These are phyloP conservation scores for Jaculus jaculus DNA, from an alignment of 2,113 vertebrate species.

Conservation along the genomic window DNA sequence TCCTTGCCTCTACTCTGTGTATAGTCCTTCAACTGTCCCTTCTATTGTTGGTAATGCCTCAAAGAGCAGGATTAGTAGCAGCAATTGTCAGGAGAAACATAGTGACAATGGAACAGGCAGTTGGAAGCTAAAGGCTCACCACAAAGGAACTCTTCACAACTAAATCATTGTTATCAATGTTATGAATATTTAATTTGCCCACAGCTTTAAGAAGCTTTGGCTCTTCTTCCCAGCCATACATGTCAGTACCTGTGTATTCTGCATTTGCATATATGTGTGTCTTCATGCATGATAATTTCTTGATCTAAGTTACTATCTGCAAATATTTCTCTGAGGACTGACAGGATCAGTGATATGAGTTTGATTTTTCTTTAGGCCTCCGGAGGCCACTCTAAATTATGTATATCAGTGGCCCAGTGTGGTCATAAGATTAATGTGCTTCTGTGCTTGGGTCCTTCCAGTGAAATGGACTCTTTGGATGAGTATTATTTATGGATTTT, in stretches of 20 bases:
- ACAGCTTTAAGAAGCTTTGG: neutral
- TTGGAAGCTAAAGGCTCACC: neutral
- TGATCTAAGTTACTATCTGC: neutral
- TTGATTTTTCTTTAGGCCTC: conserved; percentile 24
- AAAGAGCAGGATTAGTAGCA: neutral
- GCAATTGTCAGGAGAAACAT: conserved; percentile 2
- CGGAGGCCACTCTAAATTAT: conserved; percentile 19
- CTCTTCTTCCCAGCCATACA: neutral
- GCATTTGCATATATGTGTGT: neutral
- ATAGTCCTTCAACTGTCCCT: neutral
- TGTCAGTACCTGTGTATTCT: neutral
- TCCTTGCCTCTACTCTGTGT: neutral
- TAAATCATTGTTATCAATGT: neutral
- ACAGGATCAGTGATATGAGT: neutral
- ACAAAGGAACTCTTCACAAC: neutral
- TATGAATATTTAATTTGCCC: neutral
- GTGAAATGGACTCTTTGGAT: conserved; percentile 26
- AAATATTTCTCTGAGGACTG: neutral
- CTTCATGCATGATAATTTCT: neutral
- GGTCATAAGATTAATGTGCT: conserved; percentile 47
- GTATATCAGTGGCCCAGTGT: neutral
- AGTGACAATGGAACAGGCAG: neutral
- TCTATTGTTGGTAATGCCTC: neutral
- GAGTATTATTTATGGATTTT: conserved; percentile 66
- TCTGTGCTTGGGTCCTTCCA: neutral